Conservation (phyloP, 2,888 invertebrate genomes). For the Neria commutata region DNA sequence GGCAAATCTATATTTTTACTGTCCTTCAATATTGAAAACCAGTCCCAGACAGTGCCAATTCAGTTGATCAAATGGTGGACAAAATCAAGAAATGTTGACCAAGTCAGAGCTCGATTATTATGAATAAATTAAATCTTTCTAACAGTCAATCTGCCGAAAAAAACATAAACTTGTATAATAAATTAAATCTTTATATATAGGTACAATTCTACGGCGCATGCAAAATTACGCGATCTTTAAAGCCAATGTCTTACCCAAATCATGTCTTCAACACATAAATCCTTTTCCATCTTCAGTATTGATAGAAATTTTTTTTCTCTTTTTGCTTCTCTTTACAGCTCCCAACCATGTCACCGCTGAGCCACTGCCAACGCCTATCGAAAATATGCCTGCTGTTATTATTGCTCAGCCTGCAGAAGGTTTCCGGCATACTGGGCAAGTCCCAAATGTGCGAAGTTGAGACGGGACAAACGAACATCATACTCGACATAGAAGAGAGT, state of each 20-base stretch:
- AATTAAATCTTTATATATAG: too few relatives aligned
- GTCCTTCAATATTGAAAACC: background rate
- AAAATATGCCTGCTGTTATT: constrained; percentile 34
- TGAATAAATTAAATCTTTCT: too few relatives aligned
- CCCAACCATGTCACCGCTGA: background rate
- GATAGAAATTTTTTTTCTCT: constrained; percentile 15
- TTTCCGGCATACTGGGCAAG: constrained; percentile 54
- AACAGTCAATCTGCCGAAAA: too few relatives aligned
- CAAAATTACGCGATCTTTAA: too few relatives aligned
- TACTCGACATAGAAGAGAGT: constrained; percentile 89
- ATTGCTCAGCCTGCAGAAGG: constrained; percentile 40
- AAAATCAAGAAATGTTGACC: too few relatives aligned
- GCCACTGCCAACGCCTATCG: background rate
- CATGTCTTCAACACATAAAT: too few relatives aligned
- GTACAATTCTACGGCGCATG: too few relatives aligned
- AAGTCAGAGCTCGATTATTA: too few relatives aligned
- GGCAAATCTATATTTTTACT: background rate
- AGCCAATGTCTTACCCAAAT: too few relatives aligned
- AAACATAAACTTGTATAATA: too few relatives aligned
- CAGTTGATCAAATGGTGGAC: too few relatives aligned
- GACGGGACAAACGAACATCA: constrained; percentile 86
- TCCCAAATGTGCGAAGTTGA: constrained; percentile 78
- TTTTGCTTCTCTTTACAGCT: constrained; percentile 24
- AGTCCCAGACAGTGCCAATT: too few relatives aligned
- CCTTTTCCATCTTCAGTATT: constrained; percentile 14